Percentiles rank a stretch among this genome's conserved stretches.
Conservation (phyloP, 2,888 invertebrate genomes). For the Nycteola revayana region DNA sequence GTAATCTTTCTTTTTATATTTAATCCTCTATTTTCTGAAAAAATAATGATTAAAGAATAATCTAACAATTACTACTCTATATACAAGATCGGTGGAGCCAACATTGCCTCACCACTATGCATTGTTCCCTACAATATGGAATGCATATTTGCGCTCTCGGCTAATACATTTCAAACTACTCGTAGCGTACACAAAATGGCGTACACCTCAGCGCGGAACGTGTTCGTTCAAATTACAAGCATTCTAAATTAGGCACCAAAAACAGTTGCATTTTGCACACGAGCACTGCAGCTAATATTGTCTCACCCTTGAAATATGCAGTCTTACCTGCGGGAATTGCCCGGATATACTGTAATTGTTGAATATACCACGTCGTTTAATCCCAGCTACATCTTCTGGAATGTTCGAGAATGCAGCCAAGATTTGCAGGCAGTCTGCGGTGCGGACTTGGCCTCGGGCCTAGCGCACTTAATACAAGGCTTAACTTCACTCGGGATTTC, state of each 20-base stretch:
- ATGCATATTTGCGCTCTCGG: constrained; percentile 56
- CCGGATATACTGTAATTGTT: constrained; percentile 75
- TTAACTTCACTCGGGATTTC: constrained; percentile 59
- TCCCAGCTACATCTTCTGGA: constrained; percentile 76
- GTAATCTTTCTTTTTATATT: too few species aligned
- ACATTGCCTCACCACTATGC: constrained; percentile 41
- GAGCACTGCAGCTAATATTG: constrained; percentile 82
- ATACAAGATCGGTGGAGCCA: constrained; percentile 15
- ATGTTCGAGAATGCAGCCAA: constrained; percentile 77
- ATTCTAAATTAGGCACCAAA: constrained; percentile 75
- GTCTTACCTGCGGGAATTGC: constrained; percentile 69
- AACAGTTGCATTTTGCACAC: constrained; percentile 82
- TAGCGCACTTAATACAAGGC: constrained; percentile 65
- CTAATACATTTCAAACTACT: constrained; percentile 59
- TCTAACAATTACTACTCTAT: too few species aligned
- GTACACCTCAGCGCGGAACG: constrained; percentile 50
- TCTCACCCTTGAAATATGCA: constrained; percentile 76
- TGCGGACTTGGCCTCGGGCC: constrained; percentile 72
- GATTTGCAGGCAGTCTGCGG: constrained; percentile 74
- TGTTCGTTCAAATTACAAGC: constrained; percentile 64
- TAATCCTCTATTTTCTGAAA: too few species aligned
- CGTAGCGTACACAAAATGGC: constrained; percentile 45
- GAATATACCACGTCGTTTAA: constrained; percentile 77
- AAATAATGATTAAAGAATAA: too few species aligned
- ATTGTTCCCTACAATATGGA: constrained; percentile 33